Evolutionary conservation across 1,140 invertebrate species (phyloP).

Genomic region (Sycophaga agraensis): DNA sequence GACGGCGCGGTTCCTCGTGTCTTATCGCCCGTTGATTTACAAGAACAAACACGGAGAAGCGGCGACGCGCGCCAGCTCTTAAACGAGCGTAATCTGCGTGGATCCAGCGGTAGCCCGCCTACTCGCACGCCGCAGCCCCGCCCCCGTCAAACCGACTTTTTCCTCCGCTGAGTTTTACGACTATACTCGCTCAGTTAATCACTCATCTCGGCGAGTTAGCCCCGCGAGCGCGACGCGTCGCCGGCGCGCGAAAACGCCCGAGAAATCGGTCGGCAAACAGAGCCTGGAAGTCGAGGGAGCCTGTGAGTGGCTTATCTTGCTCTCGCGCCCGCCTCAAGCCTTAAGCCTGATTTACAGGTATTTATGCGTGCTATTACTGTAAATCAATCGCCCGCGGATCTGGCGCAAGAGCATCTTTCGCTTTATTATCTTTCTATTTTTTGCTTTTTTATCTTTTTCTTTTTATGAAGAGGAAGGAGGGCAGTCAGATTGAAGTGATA

Average conservation of each 20-base stretch:
- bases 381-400: conserved; percentile 39
- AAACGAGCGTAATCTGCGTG: conserved; percentile 52
- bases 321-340: conserved; percentile 23
- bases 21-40: conserved; percentile 57
- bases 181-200: no score
- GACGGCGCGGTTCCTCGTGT: conserved; percentile 6
- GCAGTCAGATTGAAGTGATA: no score
- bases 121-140: conserved; percentile 14
- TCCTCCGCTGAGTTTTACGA: no score
- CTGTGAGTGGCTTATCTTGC: conserved; percentile 9
- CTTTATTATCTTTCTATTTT: no score
- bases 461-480: no score
- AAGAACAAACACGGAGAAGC: conserved; percentile 48
- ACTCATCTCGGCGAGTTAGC: no score
- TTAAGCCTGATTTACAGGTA: conserved; percentile 55
- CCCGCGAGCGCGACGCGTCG: not conserved
- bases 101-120: conserved; percentile 36
- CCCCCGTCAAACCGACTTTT: not conserved
- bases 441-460: no score
- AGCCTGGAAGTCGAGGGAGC: not conserved
- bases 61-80: conserved; percentile 40
- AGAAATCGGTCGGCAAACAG: conserved; percentile 51
- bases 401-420: not conserved
- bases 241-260: conserved; percentile 29
- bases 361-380: conserved; percentile 42